Evolutionary conservation across 2,113 vertebrate species (phyloP), one percentile per base, ranked within the genome.

Genomic region (Strix uralensis): DNA sequence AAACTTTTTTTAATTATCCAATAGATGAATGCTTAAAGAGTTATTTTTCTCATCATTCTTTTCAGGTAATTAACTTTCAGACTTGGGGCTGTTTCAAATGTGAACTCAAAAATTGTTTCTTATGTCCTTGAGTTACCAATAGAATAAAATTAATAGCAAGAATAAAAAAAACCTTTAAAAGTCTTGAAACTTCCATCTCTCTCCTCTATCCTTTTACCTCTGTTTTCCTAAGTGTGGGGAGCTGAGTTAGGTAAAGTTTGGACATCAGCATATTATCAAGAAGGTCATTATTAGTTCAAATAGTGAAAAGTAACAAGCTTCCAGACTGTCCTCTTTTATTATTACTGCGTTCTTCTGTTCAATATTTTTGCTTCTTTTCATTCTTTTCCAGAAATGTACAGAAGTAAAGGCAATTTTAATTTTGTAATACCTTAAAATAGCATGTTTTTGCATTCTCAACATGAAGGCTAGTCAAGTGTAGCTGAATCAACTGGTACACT

Each of bases 371-470:
- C 21, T 44, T 21, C 9, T 81, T 84, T 66, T 57, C 11, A 18
- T 11, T 29, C 13, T 91, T 83, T 59, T 85, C 11, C 23, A 75
- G 34, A 57, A 61, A 4, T 26, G 4, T 54, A 29, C 23, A 44
- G 38, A 82, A 78, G 11, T 51, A 66, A 62, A 75, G 51, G 6
- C 40, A 32, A 13, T 55, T 63, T 78, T 6, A 23, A n/a, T 36
- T 49, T 55, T 83, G 19, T 34, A 46, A 9, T 66, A 32, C 7
- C 6, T 49, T 29, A 27, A 83, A 88, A 40, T 58, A 19, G 6
- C 27, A 34, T 30, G 11, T 5, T 11, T 81, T 59, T 0, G 1
- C 10, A 9, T 44, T 62, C 4, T 69, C 7, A 54, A 5, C 27
- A 4, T 29, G 36, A 65, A 61, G 11, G 20, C 49, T 59, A 40